Evolutionary conservation across 2,797 vertebrate species (phyloP), one percentile per base, ranked within the genome.

Genomic region (Margarornis squamiger): DNA sequence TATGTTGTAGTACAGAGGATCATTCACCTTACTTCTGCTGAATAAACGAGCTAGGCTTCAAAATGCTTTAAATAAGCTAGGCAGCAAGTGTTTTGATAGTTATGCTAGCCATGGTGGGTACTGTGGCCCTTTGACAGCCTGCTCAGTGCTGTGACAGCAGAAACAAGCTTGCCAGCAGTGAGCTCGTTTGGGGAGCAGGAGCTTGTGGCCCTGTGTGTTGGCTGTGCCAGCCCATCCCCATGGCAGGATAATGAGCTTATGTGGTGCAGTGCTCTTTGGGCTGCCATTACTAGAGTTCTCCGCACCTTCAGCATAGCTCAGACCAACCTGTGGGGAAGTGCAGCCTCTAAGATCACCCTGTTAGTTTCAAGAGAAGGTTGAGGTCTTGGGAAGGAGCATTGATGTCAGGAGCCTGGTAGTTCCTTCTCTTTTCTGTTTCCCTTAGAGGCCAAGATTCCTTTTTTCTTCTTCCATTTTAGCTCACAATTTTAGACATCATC

Each of bases 161-260:
- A 17, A 62, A 2, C 10, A 29, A 75, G 55, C 19, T 66, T 0
- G 1, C 10, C 32, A 16, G 7, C 24, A 10, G 18, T 0, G 0
- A 38, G 38, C 68, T 87, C 32, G 38, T 15, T 23, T 46, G 52
- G 51, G 72, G 43, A 29, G 36, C 20, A 2, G 22, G 8, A 48
- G 17, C 45, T 30, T 30, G 13, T 71, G 85, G 66, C 45, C 32
- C 30, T 12, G 30, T 0, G 2, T 3, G 24, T n/a, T 78, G 54
- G 29, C 51, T 68, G 7, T 78, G 71, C 71, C n/a, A 27, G 34
- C 30, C 61, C 23, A 14, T 45, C 41, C 36, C 43, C 10, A 27
- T 0, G 0, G n/a, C 14, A 19, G 32, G 34, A 32, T 24, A 5
- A 10, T 8, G 68, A 78, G 36, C 48, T 67, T 51, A 27, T 46